Conservation (phyloP, 2,888 invertebrate genomes). For the Blastobasis adustella region DNA sequence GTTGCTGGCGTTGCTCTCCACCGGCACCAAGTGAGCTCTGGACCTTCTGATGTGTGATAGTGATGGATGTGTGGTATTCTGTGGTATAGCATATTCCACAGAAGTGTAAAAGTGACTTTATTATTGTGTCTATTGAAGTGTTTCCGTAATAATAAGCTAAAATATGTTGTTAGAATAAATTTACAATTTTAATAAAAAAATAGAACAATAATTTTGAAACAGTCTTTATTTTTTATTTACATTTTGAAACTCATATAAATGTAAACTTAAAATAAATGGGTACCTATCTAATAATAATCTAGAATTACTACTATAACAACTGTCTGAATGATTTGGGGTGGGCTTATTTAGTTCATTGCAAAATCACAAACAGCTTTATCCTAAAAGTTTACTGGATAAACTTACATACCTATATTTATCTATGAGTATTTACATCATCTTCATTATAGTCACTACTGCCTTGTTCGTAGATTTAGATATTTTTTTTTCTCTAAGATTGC, state of each 20-base stretch:
- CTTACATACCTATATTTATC: too few species aligned
- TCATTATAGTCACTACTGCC: constrained; percentile 19
- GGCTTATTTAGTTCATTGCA: constrained; percentile 38
- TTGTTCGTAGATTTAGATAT: constrained; percentile 3
- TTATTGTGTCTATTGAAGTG: constrained; percentile 4
- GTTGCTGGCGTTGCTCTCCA: constrained; percentile 95
- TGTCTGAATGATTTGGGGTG: constrained; percentile 49
- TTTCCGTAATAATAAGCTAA: constrained; percentile 11
- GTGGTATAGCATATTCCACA: background rate
- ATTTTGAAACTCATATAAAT: constrained; percentile 33
- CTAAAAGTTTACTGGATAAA: constrained; percentile 8
- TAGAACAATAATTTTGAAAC: constrained; percentile 42
- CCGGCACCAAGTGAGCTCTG: constrained; percentile 82
- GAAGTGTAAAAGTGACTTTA: background rate
- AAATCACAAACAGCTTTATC: constrained; percentile 38
- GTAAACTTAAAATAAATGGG: constrained; percentile 37
- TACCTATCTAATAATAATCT: constrained; percentile 19
- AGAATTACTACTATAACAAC: constrained; percentile 28
- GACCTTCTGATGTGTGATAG: constrained; percentile 22
- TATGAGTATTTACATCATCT: constrained; percentile 6
- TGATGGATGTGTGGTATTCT: constrained; percentile 6
- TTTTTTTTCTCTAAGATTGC: background rate
- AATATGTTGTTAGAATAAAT: constrained; percentile 41
- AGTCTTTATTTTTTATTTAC: constrained; percentile 65
- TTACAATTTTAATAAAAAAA: constrained; percentile 52